Evolutionary conservation across 2,888 invertebrate species (phyloP), one percentile per base, ranked within the genome.

Genomic region (Operophtera brumata): DNA sequence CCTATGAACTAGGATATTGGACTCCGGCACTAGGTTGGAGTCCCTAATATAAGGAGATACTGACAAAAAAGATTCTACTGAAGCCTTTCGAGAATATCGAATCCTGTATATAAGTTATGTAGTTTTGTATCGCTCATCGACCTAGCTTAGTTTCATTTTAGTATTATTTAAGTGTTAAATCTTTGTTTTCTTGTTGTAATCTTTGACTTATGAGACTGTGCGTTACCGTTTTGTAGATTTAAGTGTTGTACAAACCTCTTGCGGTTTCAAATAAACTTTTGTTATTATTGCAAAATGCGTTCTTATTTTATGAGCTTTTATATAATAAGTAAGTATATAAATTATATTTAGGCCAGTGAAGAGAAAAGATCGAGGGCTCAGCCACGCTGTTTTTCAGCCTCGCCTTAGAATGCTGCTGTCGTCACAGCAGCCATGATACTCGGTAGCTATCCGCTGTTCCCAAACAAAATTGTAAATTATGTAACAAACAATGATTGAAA

Each of bases 181-280:
- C 12, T 47, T 45, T 47, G 42, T 62, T 45, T 55, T 57, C 55
- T 59, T 62, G 58, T 67, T 65, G 59, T 65, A 55, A 57, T 45
- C 64, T 48, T 65, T 20, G 20, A 20, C 20, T 20, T 67, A 64
- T 60, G 65, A 66, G 64, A 69, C 64, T 67, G 66, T 66, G 52
- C 55, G 36, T 40, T 65, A 57, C 61, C 65, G 68, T 66, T 67
- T 57, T 67, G 52, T 65, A 77, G 75, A 70, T 70, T 56, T 83
- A 85, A 84, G 83, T 78, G 74, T 82, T 85, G 86, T 87, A 86
- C 86, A 88, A 87, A 67, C 78, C 65, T 73, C 71, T 76, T 77
- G 66, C 67, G 64, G 73, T 74, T 69, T 61, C 40, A 12, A 77
- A 76, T 76, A 78, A 80, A 81, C 64, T 67, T 71, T 73, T 68